Base-by-base conservation (phyloP, 2,113 vertebrate species). In the Apistogramma diplotaenia region DNA sequence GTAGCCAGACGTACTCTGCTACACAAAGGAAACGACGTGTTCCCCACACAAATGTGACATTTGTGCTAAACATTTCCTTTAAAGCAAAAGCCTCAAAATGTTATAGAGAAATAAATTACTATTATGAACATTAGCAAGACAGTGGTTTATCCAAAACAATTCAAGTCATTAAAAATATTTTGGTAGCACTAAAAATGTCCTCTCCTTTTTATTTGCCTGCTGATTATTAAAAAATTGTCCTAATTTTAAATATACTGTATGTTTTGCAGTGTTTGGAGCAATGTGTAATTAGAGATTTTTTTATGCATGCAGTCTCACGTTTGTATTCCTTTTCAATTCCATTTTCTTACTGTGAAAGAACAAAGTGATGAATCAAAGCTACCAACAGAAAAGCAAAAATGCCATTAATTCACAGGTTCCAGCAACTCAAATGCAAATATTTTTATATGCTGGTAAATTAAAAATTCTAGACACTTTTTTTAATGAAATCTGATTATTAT, bases 71-170 rank as follows among this genome's bases (percentile, higher is more conserved):
- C 18, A 3, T 61, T 37, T 55, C 9, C 15, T 73, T 62, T 59
- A 43, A 37, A 56, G 74, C 78, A 27, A 86, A 73, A 78, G 27
- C 51, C 19, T 2, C 19, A 80, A 62, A 53, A 80, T 60, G 60
- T 27, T 23, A 18, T 37, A 31, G 61, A 57, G 56, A 86, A 93
- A 95, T 95, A 95, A 95, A 95, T 94, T 95, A 85, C 73, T 76
- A 85, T 80, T 31, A 78, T 15, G 40, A 62, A 83, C 84, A 88
- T n/a, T 19, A 89, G 60, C 53, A 25, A 89, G 55, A 92, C 89
- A 95, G 95, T 95, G 95, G 95, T 95, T 95, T 89, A 93, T 94
- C 94, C 94, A 93, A 80, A 88, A 89, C 79, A 89, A 87, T 95
- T 95, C 93, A 95, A 95, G 94, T 95, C 90, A 90, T 85, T 65